These are phyloP conservation scores for Triplophysa rosa DNA, from an alignment of 2,113 vertebrate genomes.

Conservation along the genomic window DNA sequence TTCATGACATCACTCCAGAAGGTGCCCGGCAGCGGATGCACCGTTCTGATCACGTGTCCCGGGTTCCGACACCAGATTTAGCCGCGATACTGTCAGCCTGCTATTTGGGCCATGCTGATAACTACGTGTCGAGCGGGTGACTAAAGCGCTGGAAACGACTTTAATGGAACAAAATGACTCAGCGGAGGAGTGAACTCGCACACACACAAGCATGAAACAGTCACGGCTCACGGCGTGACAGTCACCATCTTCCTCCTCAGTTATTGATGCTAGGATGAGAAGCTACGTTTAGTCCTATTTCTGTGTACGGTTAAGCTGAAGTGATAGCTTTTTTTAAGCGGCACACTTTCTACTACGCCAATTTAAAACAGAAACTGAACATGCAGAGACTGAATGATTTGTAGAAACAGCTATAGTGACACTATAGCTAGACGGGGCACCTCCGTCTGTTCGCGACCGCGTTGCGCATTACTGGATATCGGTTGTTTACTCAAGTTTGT, in stretches of 20 bases:
- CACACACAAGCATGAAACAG: conserved; percentile 46
- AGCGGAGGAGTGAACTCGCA: conserved; percentile 29
- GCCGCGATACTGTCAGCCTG: conserved; percentile 48
- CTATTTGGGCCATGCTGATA: conserved; percentile 43
- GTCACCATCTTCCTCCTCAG: not conserved
- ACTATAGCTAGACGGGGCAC: too few species aligned
- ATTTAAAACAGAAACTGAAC: too few species aligned
- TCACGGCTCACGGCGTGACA: not conserved
- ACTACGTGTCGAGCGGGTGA: conserved; percentile 49
- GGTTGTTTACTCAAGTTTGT: too few species aligned
- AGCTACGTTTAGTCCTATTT: not conserved
- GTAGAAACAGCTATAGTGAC: too few species aligned
- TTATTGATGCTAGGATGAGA: not conserved
- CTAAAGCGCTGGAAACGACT: conserved; percentile 40
- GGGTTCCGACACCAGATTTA: conserved; percentile 23
- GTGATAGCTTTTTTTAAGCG: too few species aligned
- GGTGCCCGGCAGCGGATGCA: not conserved
- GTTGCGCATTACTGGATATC: too few species aligned
- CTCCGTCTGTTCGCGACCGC: too few species aligned
- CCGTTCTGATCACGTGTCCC: not conserved
- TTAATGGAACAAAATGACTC: conserved; percentile 42
- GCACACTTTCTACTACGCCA: too few species aligned
- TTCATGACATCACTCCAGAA: not conserved
- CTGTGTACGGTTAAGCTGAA: not conserved
- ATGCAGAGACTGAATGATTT: too few species aligned